Percentiles rank a stretch among this genome's conserved stretches.
These are phyloP conservation scores for Tenebrosternarchus preto DNA, from an alignment of 2,113 vertebrate species.

Conservation along the genomic window DNA sequence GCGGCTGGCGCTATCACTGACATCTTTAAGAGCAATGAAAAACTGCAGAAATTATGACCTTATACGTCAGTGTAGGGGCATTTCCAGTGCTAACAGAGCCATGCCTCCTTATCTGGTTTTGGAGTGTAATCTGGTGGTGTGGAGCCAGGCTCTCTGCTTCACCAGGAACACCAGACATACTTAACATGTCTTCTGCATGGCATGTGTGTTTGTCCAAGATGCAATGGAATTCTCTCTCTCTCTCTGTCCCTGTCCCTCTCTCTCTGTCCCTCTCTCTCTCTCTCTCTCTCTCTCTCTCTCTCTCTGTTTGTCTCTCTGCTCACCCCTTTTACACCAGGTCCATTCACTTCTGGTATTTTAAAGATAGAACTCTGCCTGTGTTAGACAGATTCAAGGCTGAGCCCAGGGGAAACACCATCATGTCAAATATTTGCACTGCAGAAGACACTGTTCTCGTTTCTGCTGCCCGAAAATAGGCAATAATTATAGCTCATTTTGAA, in stretches of 20 bases:
- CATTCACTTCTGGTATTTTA: slow-evolving; percentile 11
- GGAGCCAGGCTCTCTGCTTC: slow-evolving; percentile 18
- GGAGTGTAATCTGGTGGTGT: slow-evolving; percentile 24
- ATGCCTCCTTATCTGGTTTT: slow-evolving; percentile 32
- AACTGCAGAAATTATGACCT: slow-evolving; percentile 23
- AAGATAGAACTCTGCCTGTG: not conserved
- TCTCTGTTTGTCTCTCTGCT: not conserved
- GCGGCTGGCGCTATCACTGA: slow-evolving; percentile 11
- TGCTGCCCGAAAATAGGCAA: too few species aligned
- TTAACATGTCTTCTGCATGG: slow-evolving; percentile 26
- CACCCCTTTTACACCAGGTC: not conserved
- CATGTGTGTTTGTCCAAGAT: slow-evolving; percentile 3
- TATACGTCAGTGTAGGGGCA: slow-evolving; percentile 21
- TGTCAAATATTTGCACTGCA: too few species aligned
- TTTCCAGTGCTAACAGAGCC: slow-evolving; percentile 18
- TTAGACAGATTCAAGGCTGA: not conserved
- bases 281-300: not conserved
- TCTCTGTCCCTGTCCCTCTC: too few species aligned
- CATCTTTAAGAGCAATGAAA: slow-evolving; percentile 31
- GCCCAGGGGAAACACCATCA: slow-evolving; percentile 1
- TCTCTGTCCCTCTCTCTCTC: too few species aligned
- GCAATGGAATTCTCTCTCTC: slow-evolving; percentile 13
- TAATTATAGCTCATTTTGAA: too few species aligned
- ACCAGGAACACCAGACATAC: slow-evolving; percentile 18
- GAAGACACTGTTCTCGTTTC: too few species aligned